Evolutionary conservation across 92 coral and sea anemone species (phyloP).

Genomic region (Phenganax marumi): DNA sequence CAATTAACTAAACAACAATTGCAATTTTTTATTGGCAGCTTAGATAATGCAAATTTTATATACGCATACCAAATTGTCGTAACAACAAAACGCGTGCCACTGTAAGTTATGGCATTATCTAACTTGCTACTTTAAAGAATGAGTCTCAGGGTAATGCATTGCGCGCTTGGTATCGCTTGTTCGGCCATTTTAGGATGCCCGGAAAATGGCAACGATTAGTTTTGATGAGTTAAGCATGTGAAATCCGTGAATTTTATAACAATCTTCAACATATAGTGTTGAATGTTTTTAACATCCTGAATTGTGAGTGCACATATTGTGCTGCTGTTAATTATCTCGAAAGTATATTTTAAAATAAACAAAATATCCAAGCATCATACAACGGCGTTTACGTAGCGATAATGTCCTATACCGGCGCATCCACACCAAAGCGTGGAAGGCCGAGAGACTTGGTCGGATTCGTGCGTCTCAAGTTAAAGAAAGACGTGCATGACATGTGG

Average conservation of each 20-base stretch:
- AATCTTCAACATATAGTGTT: neutral
- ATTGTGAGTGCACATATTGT: neutral
- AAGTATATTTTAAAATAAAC: neutral
- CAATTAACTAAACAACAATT: too few relatives aligned
- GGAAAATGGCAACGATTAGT: neutral
- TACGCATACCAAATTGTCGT: too few relatives aligned
- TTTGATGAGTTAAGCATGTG: neutral
- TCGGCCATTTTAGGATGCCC: slow-evolving; percentile 25
- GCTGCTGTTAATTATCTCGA: neutral
- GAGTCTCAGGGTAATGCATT: too few relatives aligned
- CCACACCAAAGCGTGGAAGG: slow-evolving; percentile 21
- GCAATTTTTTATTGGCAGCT: too few relatives aligned
- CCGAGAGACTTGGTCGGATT: neutral
- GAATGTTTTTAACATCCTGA: neutral
- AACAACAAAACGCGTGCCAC: too few relatives aligned
- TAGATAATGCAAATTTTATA: too few relatives aligned
- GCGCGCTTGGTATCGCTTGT: neutral
- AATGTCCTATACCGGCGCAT: neutral
- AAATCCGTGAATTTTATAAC: neutral
- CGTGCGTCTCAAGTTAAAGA: slow-evolving; percentile 6
- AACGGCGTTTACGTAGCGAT: too few relatives aligned
- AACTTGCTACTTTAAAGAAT: too few relatives aligned
- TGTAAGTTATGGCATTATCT: too few relatives aligned
- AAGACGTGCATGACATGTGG: slow-evolving; percentile 11
- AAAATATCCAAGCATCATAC: too few relatives aligned